These are phyloP conservation scores for Hirtodrosophila alboralis DNA, from an alignment of 2,888 invertebrate genomes.

Conservation along the genomic window DNA sequence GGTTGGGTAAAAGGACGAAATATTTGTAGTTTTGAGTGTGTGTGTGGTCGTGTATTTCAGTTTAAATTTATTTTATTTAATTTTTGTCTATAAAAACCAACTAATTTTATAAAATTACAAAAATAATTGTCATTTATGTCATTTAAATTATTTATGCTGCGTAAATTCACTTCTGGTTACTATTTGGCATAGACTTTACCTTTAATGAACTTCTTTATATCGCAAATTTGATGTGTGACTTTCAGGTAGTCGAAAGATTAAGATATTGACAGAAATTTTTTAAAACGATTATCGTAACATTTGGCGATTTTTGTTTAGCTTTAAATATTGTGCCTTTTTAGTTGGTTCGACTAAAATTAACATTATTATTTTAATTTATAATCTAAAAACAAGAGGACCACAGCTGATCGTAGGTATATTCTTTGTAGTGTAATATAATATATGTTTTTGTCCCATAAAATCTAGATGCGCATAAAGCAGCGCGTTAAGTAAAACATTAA, in stretches of 20 bases:
- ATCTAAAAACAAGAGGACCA: constrained; percentile 60
- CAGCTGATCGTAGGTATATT: constrained; percentile 56
- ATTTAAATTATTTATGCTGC: constrained; percentile 55
- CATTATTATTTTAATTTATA: constrained; percentile 62
- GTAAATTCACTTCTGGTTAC: constrained; percentile 42
- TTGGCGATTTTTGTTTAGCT: constrained; percentile 63
- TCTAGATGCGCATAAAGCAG: constrained; percentile 70
- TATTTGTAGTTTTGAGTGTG: constrained; percentile 33
- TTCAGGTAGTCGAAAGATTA: constrained; percentile 11
- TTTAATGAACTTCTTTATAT: constrained; percentile 55
- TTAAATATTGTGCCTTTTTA: constrained; percentile 66
- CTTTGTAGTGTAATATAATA: constrained; percentile 40
- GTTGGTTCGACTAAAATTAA: constrained; percentile 68
- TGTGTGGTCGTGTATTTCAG: constrained; percentile 16
- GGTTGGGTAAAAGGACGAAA: constrained; percentile 57
- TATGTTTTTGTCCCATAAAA: constrained; percentile 48
- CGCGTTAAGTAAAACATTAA: constrained; percentile 76
- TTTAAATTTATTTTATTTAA: constrained; percentile 22
- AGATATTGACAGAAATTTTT: constrained; percentile 6
- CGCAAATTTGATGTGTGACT: constrained; percentile 14
- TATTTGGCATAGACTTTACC: constrained; percentile 72
- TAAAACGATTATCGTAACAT: constrained; percentile 54
- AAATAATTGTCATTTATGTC: constrained; percentile 69
- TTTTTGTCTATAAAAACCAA: constrained; percentile 52
- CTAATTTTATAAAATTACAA: constrained; percentile 79